A percentile compares a stretch with the other conserved stretches of the same genome.
Conservation (phyloP, 2,888 invertebrate species). For the Eupithecia dodoneata region DNA sequence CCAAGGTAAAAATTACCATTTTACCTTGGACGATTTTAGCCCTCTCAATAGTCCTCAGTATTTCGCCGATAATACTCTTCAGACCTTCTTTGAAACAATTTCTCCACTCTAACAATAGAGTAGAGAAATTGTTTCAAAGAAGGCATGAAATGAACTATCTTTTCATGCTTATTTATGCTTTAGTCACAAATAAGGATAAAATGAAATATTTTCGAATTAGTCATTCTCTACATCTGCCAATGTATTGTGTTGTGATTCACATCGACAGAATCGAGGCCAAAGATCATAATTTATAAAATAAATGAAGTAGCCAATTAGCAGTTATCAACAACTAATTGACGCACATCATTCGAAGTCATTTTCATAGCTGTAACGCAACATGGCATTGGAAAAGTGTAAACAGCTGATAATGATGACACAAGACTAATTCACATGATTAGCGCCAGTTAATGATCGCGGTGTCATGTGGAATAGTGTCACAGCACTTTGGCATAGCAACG, state of each 20-base stretch:
- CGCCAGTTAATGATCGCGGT: constrained; percentile 50
- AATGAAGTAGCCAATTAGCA: not conserved
- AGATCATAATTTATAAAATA: not conserved
- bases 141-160: no score
- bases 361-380: constrained; percentile 19
- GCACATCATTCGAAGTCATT: not conserved
- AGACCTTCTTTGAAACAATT: not conserved
- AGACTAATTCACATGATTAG: constrained; percentile 54
- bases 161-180: not conserved
- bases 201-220: not conserved
- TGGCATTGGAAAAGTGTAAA: constrained; percentile 48
- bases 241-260: not conserved
- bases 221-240: not conserved
- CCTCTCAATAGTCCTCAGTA: not conserved
- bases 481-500: not conserved
- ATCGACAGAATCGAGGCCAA: not conserved
- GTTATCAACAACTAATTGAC: not conserved
- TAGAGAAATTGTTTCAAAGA: no score
- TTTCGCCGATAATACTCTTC: not conserved
- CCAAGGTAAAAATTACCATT: not conserved
- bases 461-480: constrained; percentile 36
- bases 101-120: not conserved
- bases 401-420: constrained; percentile 52
- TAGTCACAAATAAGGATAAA: not conserved
- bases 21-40: not conserved